A percentile compares a stretch with the other conserved stretches of the same genome.
Conservation (phyloP, 1,140 invertebrate species). For the Heliconius hermathena region DNA sequence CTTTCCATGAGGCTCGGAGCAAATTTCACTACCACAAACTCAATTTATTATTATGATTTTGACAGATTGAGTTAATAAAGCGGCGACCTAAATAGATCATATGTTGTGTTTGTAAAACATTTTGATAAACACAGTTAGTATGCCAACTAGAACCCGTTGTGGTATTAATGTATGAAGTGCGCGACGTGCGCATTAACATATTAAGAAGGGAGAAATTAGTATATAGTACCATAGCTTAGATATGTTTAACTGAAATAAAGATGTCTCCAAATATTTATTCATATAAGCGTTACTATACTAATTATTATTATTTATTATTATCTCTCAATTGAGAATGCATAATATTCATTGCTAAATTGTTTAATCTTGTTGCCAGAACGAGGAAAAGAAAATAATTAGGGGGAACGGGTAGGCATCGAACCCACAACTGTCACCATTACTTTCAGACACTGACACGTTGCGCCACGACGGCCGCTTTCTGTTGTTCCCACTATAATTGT, state of each 20-base stretch:
- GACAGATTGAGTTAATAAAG: constrained; percentile 24
- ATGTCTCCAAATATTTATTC: no score
- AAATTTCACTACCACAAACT: background rate
- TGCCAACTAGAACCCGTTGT: constrained; percentile 42
- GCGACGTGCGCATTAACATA: constrained; percentile 59
- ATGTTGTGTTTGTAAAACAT: constrained; percentile 44
- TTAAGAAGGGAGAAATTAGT: constrained; percentile 57
- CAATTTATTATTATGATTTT: constrained; percentile 5
- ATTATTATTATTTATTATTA: no score
- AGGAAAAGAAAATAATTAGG: no score
- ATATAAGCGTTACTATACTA: no score
- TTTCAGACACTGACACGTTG: no score
- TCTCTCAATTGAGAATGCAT: no score
- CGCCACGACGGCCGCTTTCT: no score
- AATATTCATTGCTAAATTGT: no score
- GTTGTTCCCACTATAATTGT: no score
- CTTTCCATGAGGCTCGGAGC: background rate
- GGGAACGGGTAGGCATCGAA: no score
- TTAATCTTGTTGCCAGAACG: no score
- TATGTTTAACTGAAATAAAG: background rate
- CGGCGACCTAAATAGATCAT: constrained; percentile 16
- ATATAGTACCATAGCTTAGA: background rate
- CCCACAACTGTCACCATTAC: no score
- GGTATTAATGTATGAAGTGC: constrained; percentile 38
- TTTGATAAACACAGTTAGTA: constrained; percentile 53